Conservation (phyloP, 1,140 invertebrate genomes). For the Amphibalanus amphitrite region DNA sequence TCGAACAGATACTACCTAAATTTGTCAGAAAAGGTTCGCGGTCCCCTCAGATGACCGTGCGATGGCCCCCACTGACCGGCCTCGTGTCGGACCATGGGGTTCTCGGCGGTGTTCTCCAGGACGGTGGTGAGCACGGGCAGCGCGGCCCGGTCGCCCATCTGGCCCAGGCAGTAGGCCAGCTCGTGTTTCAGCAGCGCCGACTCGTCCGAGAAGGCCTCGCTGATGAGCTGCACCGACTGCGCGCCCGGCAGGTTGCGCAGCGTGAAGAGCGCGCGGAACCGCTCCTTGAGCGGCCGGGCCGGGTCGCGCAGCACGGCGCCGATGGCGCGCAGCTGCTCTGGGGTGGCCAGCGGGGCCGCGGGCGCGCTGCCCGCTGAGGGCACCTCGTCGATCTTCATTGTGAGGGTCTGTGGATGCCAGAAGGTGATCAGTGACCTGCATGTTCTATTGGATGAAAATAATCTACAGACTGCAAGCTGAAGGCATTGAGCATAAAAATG, state of each 20-base stretch:
- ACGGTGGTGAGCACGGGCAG: conserved; percentile 56
- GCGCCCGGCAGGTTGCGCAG: conserved; percentile 77
- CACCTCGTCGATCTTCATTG: neutral
- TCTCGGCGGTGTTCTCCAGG: conserved; percentile 58
- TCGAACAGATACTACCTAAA: too few relatives aligned
- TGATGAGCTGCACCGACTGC: conserved; percentile 59
- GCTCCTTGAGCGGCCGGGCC: conserved; percentile 64
- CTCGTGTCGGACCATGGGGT: conserved; percentile 95
- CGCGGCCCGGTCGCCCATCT: conserved; percentile 56
- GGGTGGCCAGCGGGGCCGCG: neutral
- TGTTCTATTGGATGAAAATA: too few relatives aligned
- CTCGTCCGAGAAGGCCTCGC: conserved; percentile 54
- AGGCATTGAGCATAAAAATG: too few relatives aligned
- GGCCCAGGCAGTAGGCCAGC: conserved; percentile 92
- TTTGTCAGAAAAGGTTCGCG: neutral
- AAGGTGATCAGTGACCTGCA: too few relatives aligned
- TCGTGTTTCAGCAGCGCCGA: conserved; percentile 98
- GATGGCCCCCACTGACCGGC: conserved; percentile 35
- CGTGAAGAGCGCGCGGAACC: conserved; percentile 91
- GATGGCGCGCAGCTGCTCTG: conserved; percentile 26
- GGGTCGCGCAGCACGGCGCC: conserved; percentile 58
- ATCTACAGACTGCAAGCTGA: too few relatives aligned
- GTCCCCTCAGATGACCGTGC: neutral
- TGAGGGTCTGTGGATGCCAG: too few relatives aligned
- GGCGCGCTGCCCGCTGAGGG: neutral